Evolutionary conservation across 2,888 invertebrate genomes (phyloP).

Genomic region (Sarcophaga subvicina): DNA sequence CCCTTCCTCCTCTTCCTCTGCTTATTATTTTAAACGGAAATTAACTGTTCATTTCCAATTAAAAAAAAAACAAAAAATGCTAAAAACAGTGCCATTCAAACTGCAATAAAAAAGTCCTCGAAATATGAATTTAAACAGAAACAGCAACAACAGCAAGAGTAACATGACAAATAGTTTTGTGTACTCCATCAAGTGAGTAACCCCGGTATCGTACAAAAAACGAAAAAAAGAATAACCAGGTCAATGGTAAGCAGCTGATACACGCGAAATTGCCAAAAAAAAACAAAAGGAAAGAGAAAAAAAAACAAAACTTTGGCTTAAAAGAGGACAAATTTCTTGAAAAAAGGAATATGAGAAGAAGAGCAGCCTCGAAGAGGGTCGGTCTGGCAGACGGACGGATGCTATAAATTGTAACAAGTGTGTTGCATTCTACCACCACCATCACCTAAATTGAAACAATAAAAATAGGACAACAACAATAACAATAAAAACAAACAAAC

Average conservation of each 20-base stretch:
- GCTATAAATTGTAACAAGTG: constrained; percentile 51
- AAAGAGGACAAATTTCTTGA: constrained; percentile 51
- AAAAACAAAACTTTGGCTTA: not conserved
- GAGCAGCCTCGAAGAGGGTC: too few species aligned
- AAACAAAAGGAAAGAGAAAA: not conserved
- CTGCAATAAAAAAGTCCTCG: not conserved
- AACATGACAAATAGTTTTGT: constrained; percentile 62
- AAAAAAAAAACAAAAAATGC: constrained; percentile 29
- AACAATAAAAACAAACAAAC: constrained; percentile 22
- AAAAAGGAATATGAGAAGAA: constrained; percentile 32
- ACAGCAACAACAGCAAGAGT: not conserved
- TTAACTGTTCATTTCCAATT: constrained; percentile 71
- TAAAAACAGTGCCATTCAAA: constrained; percentile 12
- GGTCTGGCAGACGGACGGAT: not conserved
- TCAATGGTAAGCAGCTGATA: constrained; percentile 66
- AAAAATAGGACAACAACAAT: constrained; percentile 19
- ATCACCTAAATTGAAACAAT: not conserved
- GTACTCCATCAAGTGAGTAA: not conserved
- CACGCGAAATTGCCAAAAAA: constrained; percentile 60
- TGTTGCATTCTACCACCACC: constrained; percentile 5
- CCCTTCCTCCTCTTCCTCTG: too few species aligned
- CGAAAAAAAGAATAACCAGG: constrained; percentile 42
- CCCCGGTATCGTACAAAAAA: too few species aligned
- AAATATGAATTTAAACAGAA: not conserved
- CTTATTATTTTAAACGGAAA: constrained; percentile 54